These are phyloP conservation scores for Diadegma fenestrale DNA, from an alignment of 2,888 invertebrate genomes.

Conservation along the genomic window DNA sequence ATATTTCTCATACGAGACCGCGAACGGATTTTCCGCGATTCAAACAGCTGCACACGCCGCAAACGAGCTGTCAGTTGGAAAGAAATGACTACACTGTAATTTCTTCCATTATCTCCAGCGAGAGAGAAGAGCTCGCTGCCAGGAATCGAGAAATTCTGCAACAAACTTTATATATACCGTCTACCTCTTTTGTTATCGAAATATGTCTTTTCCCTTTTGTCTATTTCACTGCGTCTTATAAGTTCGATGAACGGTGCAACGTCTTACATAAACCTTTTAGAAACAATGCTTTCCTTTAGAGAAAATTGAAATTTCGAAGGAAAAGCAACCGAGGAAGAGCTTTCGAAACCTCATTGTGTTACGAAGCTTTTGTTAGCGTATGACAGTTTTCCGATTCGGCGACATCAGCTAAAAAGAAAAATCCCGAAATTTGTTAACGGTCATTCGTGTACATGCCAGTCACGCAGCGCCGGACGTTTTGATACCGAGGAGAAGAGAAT, in stretches of 20 bases:
- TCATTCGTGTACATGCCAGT: not conserved
- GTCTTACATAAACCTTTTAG: not conserved
- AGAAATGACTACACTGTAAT: constrained; percentile 17
- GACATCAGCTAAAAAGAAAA: not conserved
- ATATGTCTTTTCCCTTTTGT: not conserved
- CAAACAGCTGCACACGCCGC: constrained; percentile 1
- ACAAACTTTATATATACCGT: constrained; percentile 10
- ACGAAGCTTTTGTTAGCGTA: constrained; percentile 1
- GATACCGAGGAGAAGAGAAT: not conserved
- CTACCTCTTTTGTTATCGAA: not conserved
- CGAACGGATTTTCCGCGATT: not conserved
- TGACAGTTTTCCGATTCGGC: not conserved
- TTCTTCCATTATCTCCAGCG: constrained; percentile 7
- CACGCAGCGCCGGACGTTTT: not conserved
- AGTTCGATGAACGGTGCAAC: not conserved
- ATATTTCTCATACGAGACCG: constrained; percentile 20
- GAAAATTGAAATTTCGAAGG: constrained; percentile 21
- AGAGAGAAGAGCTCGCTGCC: not conserved
- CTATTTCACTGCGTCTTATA: not conserved
- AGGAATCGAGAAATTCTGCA: constrained; percentile 10
- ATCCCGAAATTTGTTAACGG: not conserved
- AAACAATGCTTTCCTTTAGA: constrained; percentile 3
- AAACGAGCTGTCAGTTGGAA: not conserved
- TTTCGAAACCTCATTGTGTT: not conserved
- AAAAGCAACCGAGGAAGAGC: constrained; percentile 2